Evolutionary conservation across 2,113 vertebrate genomes (phyloP).

Genomic region (Asarcornis scutulata): DNA sequence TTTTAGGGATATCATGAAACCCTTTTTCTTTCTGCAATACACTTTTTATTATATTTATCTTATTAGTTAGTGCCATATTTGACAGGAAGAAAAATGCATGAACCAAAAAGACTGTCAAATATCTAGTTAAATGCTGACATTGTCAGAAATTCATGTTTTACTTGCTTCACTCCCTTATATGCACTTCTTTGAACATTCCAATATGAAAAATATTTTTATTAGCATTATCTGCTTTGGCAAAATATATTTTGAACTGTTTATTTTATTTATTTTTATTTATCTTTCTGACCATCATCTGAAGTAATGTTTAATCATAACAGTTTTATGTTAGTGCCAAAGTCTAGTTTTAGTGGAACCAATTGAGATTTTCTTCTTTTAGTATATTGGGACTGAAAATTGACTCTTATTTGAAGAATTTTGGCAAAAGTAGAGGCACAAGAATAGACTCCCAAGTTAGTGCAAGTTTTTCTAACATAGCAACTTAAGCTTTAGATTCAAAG

Average conservation of each 20-base stretch:
- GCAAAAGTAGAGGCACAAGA: neutral
- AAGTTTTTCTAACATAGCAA: neutral
- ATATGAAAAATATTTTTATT: neutral
- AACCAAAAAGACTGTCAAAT: neutral
- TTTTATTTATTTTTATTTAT: slow-evolving; percentile 7
- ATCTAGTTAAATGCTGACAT: neutral
- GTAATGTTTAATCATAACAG: neutral
- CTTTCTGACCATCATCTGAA: neutral
- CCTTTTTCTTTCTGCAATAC: neutral
- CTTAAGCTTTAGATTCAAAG: neutral
- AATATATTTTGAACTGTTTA: neutral
- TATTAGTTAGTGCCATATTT: neutral
- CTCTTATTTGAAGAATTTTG: neutral
- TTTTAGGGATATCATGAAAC: neutral
- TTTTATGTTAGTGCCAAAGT: neutral
- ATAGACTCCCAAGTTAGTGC: neutral
- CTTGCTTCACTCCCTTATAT: neutral
- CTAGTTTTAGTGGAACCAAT: neutral
- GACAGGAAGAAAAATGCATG: neutral
- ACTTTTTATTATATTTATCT: neutral
- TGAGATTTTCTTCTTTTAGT: neutral
- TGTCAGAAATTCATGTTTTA: neutral
- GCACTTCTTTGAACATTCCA: neutral
- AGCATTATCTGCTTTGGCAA: neutral
- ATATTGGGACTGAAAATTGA: neutral